Evolutionary conservation across 2,797 vertebrate species (phyloP).

Genomic region (Alectoris magna): DNA sequence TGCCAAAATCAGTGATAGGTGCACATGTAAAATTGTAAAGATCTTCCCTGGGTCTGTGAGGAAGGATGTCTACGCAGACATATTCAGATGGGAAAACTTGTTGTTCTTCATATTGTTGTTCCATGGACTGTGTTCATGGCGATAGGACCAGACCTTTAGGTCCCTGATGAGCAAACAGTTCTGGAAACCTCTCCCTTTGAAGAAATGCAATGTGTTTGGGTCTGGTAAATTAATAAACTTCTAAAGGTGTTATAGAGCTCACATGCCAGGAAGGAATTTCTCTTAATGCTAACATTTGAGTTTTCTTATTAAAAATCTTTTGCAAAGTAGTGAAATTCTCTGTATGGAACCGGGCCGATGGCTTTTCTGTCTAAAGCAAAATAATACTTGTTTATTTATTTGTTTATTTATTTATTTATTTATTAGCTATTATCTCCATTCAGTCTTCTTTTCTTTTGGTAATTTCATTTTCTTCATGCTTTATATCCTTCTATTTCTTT

Average conservation of each 20-base stretch:
- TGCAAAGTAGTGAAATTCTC: not conserved
- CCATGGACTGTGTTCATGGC: not conserved
- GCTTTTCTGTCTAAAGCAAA: not conserved
- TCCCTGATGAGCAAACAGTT: not conserved
- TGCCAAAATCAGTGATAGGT: not conserved
- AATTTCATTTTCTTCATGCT: not conserved
- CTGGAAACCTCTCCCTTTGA: not conserved
- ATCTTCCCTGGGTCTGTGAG: not conserved
- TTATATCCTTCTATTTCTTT: not conserved
- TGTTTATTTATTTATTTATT: not conserved
- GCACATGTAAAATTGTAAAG: not conserved
- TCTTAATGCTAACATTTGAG: not conserved
- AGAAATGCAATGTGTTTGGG: not conserved
- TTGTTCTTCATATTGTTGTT: not conserved
- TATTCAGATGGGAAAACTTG: not conserved
- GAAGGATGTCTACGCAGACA: fast-evolving
- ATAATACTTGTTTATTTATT: not conserved
- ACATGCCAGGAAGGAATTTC: not conserved
- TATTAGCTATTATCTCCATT: too few relatives aligned
- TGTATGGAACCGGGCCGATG: not conserved
- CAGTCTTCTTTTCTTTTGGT: not conserved
- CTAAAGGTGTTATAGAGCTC: not conserved
- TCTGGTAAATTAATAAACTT: not conserved
- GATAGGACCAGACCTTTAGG: not conserved
- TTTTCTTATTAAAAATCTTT: not conserved